Base-by-base conservation (phyloP, 2,113 vertebrate genomes). In the Callipepla squamata region DNA sequence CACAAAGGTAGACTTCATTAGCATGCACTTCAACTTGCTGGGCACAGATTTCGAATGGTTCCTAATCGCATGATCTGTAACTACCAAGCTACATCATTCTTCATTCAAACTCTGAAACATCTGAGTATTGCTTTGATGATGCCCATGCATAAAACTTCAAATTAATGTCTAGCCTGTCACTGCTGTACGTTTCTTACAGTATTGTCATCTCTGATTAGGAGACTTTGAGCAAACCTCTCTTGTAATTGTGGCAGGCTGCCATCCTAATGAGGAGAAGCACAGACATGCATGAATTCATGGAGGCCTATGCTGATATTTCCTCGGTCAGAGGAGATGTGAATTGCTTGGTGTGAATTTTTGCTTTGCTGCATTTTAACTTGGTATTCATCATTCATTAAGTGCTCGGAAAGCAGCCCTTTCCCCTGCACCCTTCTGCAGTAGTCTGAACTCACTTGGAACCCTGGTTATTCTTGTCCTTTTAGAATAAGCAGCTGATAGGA, bases 401-500 rank as follows among this genome's bases (percentile, higher is more conserved):
- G 0, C 16, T 22, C 42, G 13, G 77, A 61, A 77, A 84, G 51
- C 86, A 53, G 59, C 91, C 69, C 53, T 81, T 10, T 26, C 57
- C 36, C 5, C 18, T 2, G 21, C 3, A 1, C 62, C 77, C 17
- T 65, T 17, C 6, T 26, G 2, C 10, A 30, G 2, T 9, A 7
- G 9, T 1, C 48, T 23, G 55, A 58, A 13, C 78, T 84, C 25
- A 50, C 51, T 50, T 12, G 3, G 55, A 92, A 36, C 53, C 11
- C 32, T 74, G 92, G 1, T 85, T 74, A 44, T 74, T 63, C 65
- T 85, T 86, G 44, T 96, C 67, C 94, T 89, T 89, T 88, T 96
- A 99, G 99, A 98, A 97, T 87, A 98, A 98, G 89, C 99, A 99
- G 88, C 97, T 99, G 75, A 98, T 99, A 68, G 99, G 99, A 28